A percentile compares a stretch with the other conserved stretches of the same genome.
Conservation (phyloP, 2,113 vertebrate species). For the Phyllostomus discolor region DNA sequence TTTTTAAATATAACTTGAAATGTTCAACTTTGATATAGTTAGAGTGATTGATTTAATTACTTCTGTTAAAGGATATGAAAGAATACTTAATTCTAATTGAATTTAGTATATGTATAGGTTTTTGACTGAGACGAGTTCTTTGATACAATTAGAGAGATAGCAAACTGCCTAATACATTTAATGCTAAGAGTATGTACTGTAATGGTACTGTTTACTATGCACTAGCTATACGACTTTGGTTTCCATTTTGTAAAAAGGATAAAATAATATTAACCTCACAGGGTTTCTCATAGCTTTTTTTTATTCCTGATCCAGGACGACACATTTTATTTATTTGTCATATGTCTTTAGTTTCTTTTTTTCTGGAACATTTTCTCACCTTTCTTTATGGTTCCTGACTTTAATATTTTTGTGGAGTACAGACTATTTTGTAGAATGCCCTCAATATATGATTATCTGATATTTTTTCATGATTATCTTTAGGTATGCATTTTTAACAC, state of each 20-base stretch:
- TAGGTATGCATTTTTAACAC: background rate
- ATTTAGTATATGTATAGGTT: background rate
- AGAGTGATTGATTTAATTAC: background rate
- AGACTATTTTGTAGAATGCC: background rate
- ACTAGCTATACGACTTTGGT: background rate
- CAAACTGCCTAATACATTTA: background rate
- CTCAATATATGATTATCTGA: background rate
- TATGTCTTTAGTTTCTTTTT: background rate
- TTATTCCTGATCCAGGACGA: background rate
- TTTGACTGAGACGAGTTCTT: background rate
- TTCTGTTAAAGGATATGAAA: background rate
- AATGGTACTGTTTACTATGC: background rate
- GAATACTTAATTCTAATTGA: background rate
- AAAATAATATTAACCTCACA: background rate
- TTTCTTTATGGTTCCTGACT: background rate
- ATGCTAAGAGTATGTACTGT: background rate
- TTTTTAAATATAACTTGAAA: background rate
- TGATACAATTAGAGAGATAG: background rate
- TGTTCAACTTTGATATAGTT: background rate
- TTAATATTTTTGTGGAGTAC: background rate
- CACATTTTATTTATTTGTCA: background rate
- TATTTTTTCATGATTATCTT: background rate
- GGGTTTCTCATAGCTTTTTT: background rate
- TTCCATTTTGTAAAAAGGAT: slow-evolving; percentile 11
- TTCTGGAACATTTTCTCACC: background rate